These are phyloP conservation scores for Enteromius argenteus DNA, from an alignment of 2,797 vertebrate species.

Conservation along the genomic window DNA sequence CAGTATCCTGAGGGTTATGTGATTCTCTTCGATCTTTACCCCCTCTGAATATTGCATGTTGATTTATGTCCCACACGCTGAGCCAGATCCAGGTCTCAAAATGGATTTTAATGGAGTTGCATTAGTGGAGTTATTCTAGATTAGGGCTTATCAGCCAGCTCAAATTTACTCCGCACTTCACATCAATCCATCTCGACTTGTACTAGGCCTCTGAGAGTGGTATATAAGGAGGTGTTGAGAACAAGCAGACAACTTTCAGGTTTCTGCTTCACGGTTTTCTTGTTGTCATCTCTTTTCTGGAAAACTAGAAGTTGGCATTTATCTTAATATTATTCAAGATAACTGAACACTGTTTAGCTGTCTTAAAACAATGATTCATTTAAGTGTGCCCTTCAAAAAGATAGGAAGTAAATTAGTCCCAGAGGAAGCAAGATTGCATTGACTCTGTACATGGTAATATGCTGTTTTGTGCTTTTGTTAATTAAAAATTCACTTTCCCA, in stretches of 20 bases:
- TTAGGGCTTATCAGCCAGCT: neutral
- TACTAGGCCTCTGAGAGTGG: neutral
- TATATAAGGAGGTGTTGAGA: neutral
- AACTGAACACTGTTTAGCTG: neutral
- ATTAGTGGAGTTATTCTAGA: slow-evolving; percentile 12
- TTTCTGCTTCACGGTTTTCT: neutral
- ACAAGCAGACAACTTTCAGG: neutral
- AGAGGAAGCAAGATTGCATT: slow-evolving; percentile 5
- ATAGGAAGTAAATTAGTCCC: neutral
- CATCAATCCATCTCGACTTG: neutral
- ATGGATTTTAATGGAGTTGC: neutral
- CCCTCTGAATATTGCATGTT: neutral
- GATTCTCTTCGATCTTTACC: neutral
- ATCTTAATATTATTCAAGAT: neutral
- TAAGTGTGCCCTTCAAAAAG: neutral
- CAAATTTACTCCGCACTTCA: neutral
- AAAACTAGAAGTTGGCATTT: neutral
- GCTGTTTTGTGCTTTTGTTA: slow-evolving; percentile 10
- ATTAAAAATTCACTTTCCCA: neutral
- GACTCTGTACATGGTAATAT: neutral
- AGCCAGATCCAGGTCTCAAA: slow-evolving; percentile 1
- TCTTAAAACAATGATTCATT: neutral
- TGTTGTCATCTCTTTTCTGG: neutral
- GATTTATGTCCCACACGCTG: slow-evolving; percentile 1
- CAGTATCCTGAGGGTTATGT: neutral